These are phyloP conservation scores for Blomia tropicalis DNA, from an alignment of 2,888 invertebrate species.

Conservation along the genomic window DNA sequence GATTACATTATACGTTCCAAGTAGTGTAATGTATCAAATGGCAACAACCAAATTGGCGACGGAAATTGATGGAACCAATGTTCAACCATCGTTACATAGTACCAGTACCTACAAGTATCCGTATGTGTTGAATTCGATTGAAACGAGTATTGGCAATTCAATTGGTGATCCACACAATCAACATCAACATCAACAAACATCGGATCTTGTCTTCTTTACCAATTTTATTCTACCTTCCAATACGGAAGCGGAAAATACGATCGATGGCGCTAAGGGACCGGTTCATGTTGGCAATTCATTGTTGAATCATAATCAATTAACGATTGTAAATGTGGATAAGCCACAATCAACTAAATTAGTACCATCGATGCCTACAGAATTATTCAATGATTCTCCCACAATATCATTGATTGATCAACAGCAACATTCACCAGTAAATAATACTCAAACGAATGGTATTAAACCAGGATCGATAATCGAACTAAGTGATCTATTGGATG, in stretches of 20 bases:
- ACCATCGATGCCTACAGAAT: no score
- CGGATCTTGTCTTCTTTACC: slow-evolving; percentile 30
- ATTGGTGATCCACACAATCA: slow-evolving; percentile 28
- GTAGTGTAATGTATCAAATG: slow-evolving; percentile 9
- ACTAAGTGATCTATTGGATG: slow-evolving; percentile 30
- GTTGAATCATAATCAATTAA: slow-evolving; percentile 14
- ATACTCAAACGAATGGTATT: slow-evolving; percentile 25
- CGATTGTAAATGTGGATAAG: neutral
- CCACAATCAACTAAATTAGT: neutral
- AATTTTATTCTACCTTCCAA: slow-evolving; percentile 23
- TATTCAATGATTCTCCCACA: no score
- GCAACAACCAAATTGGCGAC: neutral
- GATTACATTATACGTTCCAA: slow-evolving; percentile 30
- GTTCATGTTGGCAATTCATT: slow-evolving; percentile 9
- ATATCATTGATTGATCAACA: neutral
- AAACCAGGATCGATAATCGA: slow-evolving; percentile 31
- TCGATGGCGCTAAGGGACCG: slow-evolving; percentile 20
- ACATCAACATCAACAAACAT: no score
- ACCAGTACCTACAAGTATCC: slow-evolving; percentile 22
- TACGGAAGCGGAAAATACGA: slow-evolving; percentile 14
- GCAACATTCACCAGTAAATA: slow-evolving; percentile 19
- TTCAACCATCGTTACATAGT: slow-evolving; percentile 17
- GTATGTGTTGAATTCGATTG: slow-evolving; percentile 17
- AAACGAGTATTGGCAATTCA: slow-evolving; percentile 15
- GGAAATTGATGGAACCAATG: neutral